Percentiles rank a stretch among this genome's conserved stretches.
Evolutionary conservation across 2,797 vertebrate genomes (phyloP).

Genomic region (Parotocinclus haroldoi): DNA sequence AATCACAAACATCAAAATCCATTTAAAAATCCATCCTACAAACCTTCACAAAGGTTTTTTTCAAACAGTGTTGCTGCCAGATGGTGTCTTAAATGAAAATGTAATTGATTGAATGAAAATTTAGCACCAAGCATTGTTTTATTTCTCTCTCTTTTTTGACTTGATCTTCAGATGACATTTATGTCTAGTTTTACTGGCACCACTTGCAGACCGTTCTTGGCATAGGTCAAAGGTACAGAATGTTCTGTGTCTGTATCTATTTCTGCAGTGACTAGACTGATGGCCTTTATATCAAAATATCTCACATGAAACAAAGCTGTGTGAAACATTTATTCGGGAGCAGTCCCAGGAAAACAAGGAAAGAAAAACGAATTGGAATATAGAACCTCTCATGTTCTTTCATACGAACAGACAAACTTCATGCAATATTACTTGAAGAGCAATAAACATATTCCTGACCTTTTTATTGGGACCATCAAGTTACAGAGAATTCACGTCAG

Average conservation of each 20-base stretch:
- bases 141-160: conserved; percentile 9
- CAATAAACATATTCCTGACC: conserved; percentile 11
- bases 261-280: conserved; percentile 22
- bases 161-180: conserved; percentile 16
- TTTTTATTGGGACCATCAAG: background rate
- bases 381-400: background rate
- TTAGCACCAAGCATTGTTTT: background rate
- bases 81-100: too few species aligned
- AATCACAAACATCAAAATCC: too few species aligned
- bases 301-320: conserved; percentile 15
- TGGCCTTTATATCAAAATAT: conserved; percentile 14
- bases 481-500: background rate
- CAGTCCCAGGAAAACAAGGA: background rate
- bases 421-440: conserved; percentile 4
- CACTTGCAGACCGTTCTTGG: conserved; percentile 29
- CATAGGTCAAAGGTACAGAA: conserved; percentile 24
- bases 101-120: background rate
- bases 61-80: too few species aligned
- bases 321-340: conserved; percentile 15
- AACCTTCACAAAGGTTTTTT: too few species aligned
- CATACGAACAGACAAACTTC: background rate
- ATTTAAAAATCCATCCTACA: too few species aligned
- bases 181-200: conserved; percentile 10
- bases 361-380: background rate
- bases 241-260: conserved; percentile 39